These are phyloP conservation scores for Eudemis profundana DNA, from an alignment of 2,888 invertebrate genomes.

Conservation along the genomic window DNA sequence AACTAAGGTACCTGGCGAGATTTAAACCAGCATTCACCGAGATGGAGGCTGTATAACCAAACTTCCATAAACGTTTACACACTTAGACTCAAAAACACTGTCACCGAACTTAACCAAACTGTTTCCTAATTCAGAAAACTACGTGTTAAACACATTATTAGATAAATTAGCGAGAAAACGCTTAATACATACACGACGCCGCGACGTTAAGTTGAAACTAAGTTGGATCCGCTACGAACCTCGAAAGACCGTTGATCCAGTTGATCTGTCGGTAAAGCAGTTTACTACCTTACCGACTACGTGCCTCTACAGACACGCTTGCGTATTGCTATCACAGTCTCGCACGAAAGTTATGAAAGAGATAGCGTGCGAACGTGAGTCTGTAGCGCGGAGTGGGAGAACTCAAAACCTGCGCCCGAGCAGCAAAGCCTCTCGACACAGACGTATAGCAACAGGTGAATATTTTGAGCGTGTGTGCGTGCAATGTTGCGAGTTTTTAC, in stretches of 20 bases:
- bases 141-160: conserved; percentile 72
- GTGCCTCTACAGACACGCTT: conserved; percentile 50
- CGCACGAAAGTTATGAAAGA: conserved; percentile 51
- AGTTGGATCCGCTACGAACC: conserved; percentile 77
- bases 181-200: conserved; percentile 71
- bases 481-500: conserved; percentile 55
- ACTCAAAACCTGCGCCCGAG: conserved; percentile 77
- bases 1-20: conserved; percentile 78
- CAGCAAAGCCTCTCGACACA: conserved; percentile 76
- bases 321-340: conserved; percentile 59
- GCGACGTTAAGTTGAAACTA: conserved; percentile 81
- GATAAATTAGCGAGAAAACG: conserved; percentile 65
- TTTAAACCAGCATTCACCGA: conserved; percentile 76
- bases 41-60: conserved; percentile 67
- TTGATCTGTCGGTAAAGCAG: conserved; percentile 78
- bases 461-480: conserved; percentile 70
- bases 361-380: conserved; percentile 55
- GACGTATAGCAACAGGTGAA: conserved; percentile 79
- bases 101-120: conserved; percentile 62
- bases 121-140: conserved; percentile 63
- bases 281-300: conserved; percentile 75
- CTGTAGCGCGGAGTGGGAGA: conserved; percentile 70
- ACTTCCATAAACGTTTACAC: conserved; percentile 55
- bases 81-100: conserved; percentile 59
- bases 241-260: conserved; percentile 84